Evolutionary conservation across 2,113 vertebrate species (phyloP).

Genomic region (Planiliza haematocheilus): DNA sequence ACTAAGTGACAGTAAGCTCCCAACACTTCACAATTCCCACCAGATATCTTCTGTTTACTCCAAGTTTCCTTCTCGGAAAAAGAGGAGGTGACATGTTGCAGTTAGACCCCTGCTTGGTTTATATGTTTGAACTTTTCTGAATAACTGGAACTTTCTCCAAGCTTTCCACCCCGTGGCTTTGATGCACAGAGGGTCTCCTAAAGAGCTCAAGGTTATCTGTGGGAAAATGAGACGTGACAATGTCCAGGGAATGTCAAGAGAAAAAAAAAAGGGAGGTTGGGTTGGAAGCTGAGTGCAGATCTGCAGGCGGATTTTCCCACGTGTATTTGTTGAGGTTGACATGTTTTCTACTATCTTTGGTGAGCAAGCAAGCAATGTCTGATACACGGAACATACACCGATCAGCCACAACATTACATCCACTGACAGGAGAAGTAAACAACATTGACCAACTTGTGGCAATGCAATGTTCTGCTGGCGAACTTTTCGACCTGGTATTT

Average conservation of each 20-base stretch:
- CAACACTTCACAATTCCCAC: slow-evolving; percentile 49
- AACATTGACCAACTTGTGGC: too few species aligned
- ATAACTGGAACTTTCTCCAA: slow-evolving; percentile 38
- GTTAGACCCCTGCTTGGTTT: slow-evolving; percentile 32
- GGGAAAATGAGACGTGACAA: slow-evolving; percentile 55
- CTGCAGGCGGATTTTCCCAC: slow-evolving; percentile 42
- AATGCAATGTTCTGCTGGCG: too few species aligned
- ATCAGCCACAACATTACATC: too few species aligned
- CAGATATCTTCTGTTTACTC: slow-evolving; percentile 52
- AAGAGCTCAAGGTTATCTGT: slow-evolving; percentile 41
- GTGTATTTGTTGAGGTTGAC: slow-evolving; percentile 55
- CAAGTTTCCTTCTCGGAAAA: slow-evolving; percentile 42
- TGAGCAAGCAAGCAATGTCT: slow-evolving; percentile 12
- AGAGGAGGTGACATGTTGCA: slow-evolving; percentile 28
- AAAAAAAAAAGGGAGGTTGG: slow-evolving; percentile 8
- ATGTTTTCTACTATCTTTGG: slow-evolving; percentile 46
- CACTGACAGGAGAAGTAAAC: too few species aligned
- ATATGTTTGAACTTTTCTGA: slow-evolving; percentile 31
- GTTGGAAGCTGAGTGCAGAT: slow-evolving; percentile 42
- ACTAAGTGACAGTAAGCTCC: slow-evolving; percentile 25
- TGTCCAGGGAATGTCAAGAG: slow-evolving; percentile 54
- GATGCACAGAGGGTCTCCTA: slow-evolving; percentile 9
- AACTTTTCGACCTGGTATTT: too few species aligned
- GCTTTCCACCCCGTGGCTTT: background rate
- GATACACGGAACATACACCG: slow-evolving; percentile 50